Evolutionary conservation across 2,888 invertebrate genomes (phyloP).

Genomic region (Acanthococcus lagerstroemiae): DNA sequence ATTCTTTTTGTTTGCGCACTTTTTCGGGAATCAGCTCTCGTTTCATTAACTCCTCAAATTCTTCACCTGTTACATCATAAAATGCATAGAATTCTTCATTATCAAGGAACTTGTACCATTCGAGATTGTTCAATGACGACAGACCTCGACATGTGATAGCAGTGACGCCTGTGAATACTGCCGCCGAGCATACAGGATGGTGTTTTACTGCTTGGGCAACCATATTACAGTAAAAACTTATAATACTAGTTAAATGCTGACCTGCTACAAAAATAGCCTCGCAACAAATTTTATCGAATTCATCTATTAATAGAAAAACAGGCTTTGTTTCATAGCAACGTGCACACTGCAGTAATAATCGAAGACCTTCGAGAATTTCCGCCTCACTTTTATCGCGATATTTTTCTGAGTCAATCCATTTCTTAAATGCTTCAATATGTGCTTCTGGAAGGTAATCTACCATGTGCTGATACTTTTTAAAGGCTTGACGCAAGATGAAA

Average conservation of each 20-base stretch:
- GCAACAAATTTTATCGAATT: slow-evolving; percentile 6
- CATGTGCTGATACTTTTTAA: not conserved
- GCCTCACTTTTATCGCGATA: not conserved
- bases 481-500: not conserved
- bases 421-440: not conserved
- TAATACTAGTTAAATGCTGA: not conserved
- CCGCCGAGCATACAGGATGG: not conserved
- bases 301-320: not conserved
- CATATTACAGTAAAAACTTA: not conserved
- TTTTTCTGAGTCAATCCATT: not conserved
- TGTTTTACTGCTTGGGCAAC: not conserved
- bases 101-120: not conserved
- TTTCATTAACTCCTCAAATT: not conserved
- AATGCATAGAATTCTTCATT: not conserved
- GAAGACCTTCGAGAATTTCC: not conserved
- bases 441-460: not conserved
- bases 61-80: not conserved
- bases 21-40: too few relatives aligned
- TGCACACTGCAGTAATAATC: not conserved
- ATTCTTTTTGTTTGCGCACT: too few relatives aligned
- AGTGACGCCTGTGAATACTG: not conserved
- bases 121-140: not conserved
- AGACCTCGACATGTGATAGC: not conserved
- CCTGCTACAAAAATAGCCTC: not conserved
- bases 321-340: not conserved